Base-by-base conservation (phyloP, 1,140 invertebrate genomes). In the Drosophila kepulauana region DNA sequence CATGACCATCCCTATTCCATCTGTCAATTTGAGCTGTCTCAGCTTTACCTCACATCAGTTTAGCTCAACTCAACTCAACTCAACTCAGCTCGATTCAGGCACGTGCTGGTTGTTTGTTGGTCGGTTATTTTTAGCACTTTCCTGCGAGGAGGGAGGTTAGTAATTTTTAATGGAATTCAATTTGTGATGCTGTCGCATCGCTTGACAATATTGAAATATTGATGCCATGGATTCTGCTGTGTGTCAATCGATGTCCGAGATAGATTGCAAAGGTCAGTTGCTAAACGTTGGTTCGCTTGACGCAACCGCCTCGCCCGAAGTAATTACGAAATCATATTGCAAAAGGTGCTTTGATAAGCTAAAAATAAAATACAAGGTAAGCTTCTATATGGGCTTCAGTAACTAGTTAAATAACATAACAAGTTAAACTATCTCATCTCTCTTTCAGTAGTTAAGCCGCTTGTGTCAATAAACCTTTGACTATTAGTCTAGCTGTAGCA, bases 81-180 rank as follows among this genome's bases (percentile, higher is more conserved):
- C 16, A 6, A 8, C 20, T 49, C 49, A 13, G 41, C 5, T 49
- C 13, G 15, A 11, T 3, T 41, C 6, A 35, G 73, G 61, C 76
- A 78, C 76, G 76, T 78, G 65, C 75, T 38, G 38, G 13, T 52
- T 75, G 52, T 15, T 75, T 75, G 52, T 15, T 75, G 71, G 45
- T 25, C 3, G 20, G 65, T 71, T 75, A 78, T 78, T 71, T 78
- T 75, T 78, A 78, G 72, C 54, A 8, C 7, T 65, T 57, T n/a
- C 52, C 51, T 33, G 43, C 35, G 35, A 8, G 35, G 35, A n/a
- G 15, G n/a, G 6, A 15, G n/a, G 28, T 48, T 56, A 49, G 72
- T 75, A 75, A 78, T 78, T 75, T 75, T 75, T 61, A 78, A 75
- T 78, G 72, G 67, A 78, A 64, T 75, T 78, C 59, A 70, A 70